Evolutionary conservation across 2,113 vertebrate genomes (phyloP), one percentile per base, ranked within the genome.

Genomic region (Polyodon spathula): DNA sequence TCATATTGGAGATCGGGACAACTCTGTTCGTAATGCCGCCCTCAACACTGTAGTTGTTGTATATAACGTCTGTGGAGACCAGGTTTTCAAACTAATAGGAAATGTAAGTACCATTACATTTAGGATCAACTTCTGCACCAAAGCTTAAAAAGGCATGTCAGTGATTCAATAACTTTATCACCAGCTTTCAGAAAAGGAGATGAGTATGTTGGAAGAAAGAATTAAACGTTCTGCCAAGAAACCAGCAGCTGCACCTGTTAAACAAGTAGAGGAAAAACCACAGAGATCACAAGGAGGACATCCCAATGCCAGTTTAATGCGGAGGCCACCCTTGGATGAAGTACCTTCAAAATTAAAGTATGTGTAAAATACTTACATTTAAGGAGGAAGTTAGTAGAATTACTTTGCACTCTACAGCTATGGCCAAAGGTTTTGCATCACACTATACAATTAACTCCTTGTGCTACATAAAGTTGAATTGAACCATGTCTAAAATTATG

Each of bases 201-300:
- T 99, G 96, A 99, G 96, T 77, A 99, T 99, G 96, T 73, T 99
- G 38, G 95, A 99, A 69, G 96, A 99, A 63, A 85, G 96, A 59
- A 95, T 99, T 79, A 99, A 98, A 41, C 86, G 96, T 2, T 93
- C 96, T 6, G 95, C 94, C 37, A 99, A 98, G 81, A 98, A 93
- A 71, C 76, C 89, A 0, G 69, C 86, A 1, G 74, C 85, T 8
- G 77, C 86, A 52, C 85, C 92, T 0, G 42, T 87, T 42, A 97
- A 92, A 63, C 84, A 86, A 64, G 69, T 58, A 38, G 83, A 89
- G 11, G 95, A 98, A 77, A 89, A 83, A 59, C 69, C 86, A 15
- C 93, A 86, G 66, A 86, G 87, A 6, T 61, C 82, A 4, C 90
- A 88, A 42, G 88, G 65, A 8, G 38, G 84, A 2, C 94, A 82